Evolutionary conservation across 2,113 vertebrate species (phyloP).

Genomic region (Alligator mississippiensis): DNA sequence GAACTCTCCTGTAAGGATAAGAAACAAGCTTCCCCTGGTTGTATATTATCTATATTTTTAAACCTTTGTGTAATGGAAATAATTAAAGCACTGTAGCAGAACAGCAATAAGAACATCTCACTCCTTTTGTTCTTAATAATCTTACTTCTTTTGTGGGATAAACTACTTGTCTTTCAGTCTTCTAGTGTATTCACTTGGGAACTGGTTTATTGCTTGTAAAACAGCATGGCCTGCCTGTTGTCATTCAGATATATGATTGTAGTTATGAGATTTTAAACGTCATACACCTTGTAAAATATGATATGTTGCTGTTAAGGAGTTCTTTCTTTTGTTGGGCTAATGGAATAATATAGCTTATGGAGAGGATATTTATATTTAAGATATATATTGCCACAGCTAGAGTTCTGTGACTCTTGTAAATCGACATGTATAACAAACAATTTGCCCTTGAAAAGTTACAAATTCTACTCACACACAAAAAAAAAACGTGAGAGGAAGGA

Average conservation of each 20-base stretch:
- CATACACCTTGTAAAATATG: neutral
- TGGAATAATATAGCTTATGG: conserved; percentile 27
- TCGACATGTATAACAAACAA: conserved; percentile 15
- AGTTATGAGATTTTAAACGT: conserved; percentile 2
- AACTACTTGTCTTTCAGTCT: neutral
- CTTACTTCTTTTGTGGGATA: neutral
- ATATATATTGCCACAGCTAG: conserved; percentile 20
- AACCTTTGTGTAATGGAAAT: neutral
- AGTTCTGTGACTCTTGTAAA: conserved; percentile 1
- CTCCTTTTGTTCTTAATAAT: neutral
- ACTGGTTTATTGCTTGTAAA: neutral
- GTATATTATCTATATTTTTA: neutral
- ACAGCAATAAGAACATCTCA: neutral
- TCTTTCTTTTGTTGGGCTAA: neutral
- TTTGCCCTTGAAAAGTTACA: conserved; percentile 32
- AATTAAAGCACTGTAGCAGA: neutral
- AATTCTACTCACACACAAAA: conserved; percentile 16
- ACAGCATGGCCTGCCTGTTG: neutral
- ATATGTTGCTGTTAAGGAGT: neutral
- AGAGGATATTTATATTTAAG: conserved; percentile 25
- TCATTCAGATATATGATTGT: neutral
- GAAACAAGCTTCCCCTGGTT: neutral
- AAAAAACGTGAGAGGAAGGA: conserved; percentile 21
- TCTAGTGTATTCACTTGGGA: neutral
- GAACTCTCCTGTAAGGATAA: neutral